Evolutionary conservation across 2,113 vertebrate genomes (phyloP), one percentile per base, ranked within the genome.

Genomic region (Riparia riparia): DNA sequence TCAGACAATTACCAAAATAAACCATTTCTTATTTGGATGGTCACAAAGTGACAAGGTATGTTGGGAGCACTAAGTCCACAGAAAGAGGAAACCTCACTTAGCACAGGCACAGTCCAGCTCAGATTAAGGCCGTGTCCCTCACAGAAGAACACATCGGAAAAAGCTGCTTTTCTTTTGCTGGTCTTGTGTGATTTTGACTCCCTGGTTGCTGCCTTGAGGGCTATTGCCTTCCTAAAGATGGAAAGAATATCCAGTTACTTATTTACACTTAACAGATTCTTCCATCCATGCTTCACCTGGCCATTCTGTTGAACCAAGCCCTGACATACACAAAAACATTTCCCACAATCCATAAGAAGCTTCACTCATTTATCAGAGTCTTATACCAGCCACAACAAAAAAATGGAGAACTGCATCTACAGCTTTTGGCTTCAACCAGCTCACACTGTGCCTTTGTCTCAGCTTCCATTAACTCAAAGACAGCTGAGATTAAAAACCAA

Each of bases 161-260:
- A 99, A 99, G 97, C 98, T 99, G 98, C 97, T 99, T 97, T 99
- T 99, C 98, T 99, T 99, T 98, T 99, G 99, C 91, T 98, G 99
- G 87, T 99, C 99, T 3, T 98, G 96, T n/a, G 97, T 99, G 97
- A 99, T 99, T 98, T 99, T 99, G 86, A 99, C 98, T 71, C 99
- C 99, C 34, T 99, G 99, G 97, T 92, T 98, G 98, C 98, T 99
- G 65, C 99, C 99, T 96, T 99, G 99, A 0, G 99, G 98, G 83
- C 98, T 98, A 92, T 98, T 99, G 71, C 99, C 99, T 98, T 99
- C 99, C 99, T 99, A 97, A 65, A 98, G 94, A 79, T 13, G 71
- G 90, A 93, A 96, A 96, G 53, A 82, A 88, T 39, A 90, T 47
- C 10, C 51, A 20, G 41, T 96, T 77, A 97, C 10, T 61, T 42